These are phyloP conservation scores for Balearica regulorum DNA, from an alignment of 2,797 vertebrate genomes.

Conservation along the genomic window DNA sequence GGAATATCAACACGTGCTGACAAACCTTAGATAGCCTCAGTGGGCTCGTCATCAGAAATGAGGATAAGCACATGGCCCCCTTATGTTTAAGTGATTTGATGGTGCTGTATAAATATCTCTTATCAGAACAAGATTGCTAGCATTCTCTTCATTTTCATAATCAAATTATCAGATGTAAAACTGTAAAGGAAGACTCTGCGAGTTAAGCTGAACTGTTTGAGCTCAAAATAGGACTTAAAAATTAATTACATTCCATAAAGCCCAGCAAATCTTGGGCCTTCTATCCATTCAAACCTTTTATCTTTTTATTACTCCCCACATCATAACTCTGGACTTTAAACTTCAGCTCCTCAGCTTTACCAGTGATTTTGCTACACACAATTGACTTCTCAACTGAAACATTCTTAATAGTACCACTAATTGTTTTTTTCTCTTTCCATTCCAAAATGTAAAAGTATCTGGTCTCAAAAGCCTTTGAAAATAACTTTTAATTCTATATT, in stretches of 20 bases:
- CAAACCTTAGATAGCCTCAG: neutral
- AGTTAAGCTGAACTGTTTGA: neutral
- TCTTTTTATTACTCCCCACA: neutral
- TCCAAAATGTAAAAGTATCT: neutral
- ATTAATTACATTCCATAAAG: neutral
- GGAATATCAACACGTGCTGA: neutral
- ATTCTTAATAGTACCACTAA: neutral
- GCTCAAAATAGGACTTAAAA: neutral
- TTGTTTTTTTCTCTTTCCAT: neutral
- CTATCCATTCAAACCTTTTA: neutral
- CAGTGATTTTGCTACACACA: neutral
- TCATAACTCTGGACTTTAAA: neutral
- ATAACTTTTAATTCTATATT: neutral
- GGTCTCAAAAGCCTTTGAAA: neutral
- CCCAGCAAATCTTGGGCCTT: neutral
- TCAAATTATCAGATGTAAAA: conserved; percentile 7
- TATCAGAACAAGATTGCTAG: conserved; percentile 47
- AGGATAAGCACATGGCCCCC: conserved; percentile 46
- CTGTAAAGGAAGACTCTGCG: neutral
- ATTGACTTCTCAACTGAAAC: neutral
- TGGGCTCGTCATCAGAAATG: neutral
- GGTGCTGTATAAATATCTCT: conserved; percentile 13
- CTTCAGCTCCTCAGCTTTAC: neutral
- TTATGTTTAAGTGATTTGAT: conserved; percentile 8
- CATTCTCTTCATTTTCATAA: conserved; percentile 44